Base-by-base conservation (phyloP, 2,797 vertebrate genomes). In the Muraenolepis orangiensis region DNA sequence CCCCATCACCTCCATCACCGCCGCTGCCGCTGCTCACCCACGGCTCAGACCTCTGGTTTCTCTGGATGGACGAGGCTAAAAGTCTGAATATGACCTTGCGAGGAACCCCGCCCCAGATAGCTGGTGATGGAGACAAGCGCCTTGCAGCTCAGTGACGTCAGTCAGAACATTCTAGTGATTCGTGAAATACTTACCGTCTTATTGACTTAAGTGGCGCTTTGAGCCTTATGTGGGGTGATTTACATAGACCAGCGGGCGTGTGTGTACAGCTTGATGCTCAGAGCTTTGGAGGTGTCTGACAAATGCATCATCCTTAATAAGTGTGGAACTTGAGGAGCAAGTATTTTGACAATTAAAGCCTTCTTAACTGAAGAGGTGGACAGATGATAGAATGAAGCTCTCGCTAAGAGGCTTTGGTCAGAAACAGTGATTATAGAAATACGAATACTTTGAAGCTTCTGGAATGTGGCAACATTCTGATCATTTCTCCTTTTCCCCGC, bases 401-500 rank as follows among this genome's bases (percentile, higher is more conserved):
- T 72, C 32, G 18, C 30, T 69, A 61, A 64, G 20, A 31, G 23
- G 23, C 31, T 75, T 77, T 67, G n/a, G 64, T 46, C 71, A 23
- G 26, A 69, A 38, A 29, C 38, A 36, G 34, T 76, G 72, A 75
- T 80, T 20, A 76, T 61, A 18, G 70, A 40, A 46, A 29, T 40
- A 16, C 72, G 13, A 40, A 23, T 74, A 36, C 29, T 71, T 23
- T 18, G 68, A 36, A 34, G 32, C 68, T 69, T 10, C 68, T 69
- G 30, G 30, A 32, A 12, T 66, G 6, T 57, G 28, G 7, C n/a
- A 70, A 36, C 20, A 4, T 8, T 70, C 4, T 6, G 13, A 26
- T 64, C n/a, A 64, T 64, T 46, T 64, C 57, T 64, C 57, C 57
- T 12, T 26, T 20, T 20, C 84, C 69, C 79, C 3, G 0, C 91